Conservation (phyloP, 2,888 invertebrate species). For the Phortica magna region DNA sequence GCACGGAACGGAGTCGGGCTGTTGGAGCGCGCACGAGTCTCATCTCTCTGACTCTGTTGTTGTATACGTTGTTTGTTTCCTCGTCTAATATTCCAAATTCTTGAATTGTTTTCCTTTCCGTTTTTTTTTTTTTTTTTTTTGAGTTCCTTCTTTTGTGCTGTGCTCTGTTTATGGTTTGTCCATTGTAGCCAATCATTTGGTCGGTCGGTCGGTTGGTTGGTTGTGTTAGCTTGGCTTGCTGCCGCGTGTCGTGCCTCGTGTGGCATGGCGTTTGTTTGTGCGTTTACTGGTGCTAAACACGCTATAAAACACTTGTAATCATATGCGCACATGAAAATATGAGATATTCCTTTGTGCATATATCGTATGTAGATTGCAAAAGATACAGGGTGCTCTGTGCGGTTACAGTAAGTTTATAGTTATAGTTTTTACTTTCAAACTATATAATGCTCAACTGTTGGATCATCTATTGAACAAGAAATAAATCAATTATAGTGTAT, state of each 20-base stretch:
- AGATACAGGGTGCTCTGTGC: not conserved
- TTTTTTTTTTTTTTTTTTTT: not conserved
- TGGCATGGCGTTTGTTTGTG: constrained; percentile 51
- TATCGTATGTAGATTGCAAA: not conserved
- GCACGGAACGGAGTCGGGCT: not conserved
- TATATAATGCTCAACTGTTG: too few species aligned
- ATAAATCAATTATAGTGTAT: too few species aligned
- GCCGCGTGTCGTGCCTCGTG: constrained; percentile 53
- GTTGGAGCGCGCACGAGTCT: too few species aligned
- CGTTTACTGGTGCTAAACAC: constrained; percentile 69
- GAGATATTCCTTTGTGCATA: not conserved
- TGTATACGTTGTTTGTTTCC: too few species aligned
- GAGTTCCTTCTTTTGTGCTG: constrained; percentile 31
- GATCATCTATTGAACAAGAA: too few species aligned
- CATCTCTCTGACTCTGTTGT: too few species aligned
- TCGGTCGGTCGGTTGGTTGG: constrained; percentile 42
- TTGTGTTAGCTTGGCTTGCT: constrained; percentile 34
- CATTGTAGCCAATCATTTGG: constrained; percentile 32
- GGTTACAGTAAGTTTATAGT: too few species aligned
- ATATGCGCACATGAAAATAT: constrained; percentile 13
- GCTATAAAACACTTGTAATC: constrained; percentile 58
- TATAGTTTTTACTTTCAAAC: too few species aligned
- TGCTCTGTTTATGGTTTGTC: constrained; percentile 39
- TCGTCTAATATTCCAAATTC: not conserved
- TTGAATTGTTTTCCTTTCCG: constrained; percentile 10